These are phyloP conservation scores for Myrmecobius fasciatus DNA, from an alignment of 2,113 vertebrate genomes.

Conservation along the genomic window DNA sequence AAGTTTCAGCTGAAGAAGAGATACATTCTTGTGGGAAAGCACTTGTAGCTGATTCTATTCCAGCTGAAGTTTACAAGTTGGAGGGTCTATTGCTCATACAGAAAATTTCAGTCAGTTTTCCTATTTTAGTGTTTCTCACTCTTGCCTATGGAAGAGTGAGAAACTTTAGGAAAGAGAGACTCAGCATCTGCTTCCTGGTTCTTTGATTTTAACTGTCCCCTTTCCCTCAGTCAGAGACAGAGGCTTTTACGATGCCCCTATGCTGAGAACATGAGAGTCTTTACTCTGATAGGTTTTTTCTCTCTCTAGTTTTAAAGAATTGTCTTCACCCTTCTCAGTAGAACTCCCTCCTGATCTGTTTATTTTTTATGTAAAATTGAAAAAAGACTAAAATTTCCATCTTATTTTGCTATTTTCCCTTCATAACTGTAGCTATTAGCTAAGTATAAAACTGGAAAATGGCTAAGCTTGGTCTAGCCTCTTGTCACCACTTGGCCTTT, in stretches of 20 bases:
- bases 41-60: too few species aligned
- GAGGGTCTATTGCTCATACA: too few species aligned
- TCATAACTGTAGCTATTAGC: background rate
- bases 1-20: too few species aligned
- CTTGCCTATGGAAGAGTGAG: background rate
- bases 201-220: background rate
- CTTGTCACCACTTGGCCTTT: background rate
- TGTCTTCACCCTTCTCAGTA: background rate
- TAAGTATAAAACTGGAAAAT: background rate
- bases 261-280: background rate
- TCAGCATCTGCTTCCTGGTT: background rate
- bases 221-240: background rate
- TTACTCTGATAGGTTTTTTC: background rate
- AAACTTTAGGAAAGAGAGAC: background rate
- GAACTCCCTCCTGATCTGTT: background rate
- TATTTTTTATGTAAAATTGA: background rate
- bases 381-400: background rate
- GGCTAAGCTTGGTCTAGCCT: background rate
- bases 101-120: too few species aligned
- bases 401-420: background rate
- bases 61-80: too few species aligned
- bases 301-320: background rate
- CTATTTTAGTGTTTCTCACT: background rate
- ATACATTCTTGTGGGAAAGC: too few species aligned
- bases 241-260: background rate